Conservation (phyloP, 1,140 invertebrate genomes). For the Drosophila novamexicana region DNA sequence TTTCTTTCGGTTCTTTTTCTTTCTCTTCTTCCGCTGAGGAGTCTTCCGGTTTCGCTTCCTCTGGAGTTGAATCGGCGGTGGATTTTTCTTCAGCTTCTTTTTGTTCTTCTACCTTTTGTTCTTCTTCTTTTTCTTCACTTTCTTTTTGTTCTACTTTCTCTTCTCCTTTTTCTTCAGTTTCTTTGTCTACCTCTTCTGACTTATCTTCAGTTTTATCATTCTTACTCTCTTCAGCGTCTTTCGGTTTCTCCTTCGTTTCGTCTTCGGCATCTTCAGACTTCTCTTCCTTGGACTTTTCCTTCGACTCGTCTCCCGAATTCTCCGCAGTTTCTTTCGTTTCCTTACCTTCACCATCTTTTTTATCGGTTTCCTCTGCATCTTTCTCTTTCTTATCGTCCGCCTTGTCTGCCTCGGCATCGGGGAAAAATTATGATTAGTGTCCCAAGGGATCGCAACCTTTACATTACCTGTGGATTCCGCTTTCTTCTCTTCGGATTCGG, state of each 20-base stretch:
- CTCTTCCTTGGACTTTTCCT: constrained; percentile 5
- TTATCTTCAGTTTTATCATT: background rate
- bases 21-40: constrained; percentile 6
- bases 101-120: background rate
- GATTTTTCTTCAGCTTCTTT: constrained; percentile 9
- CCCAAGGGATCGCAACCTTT: background rate
- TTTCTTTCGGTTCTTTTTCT: background rate
- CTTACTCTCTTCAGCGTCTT: background rate
- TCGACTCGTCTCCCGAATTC: background rate
- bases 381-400: constrained; percentile 23
- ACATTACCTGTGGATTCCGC: constrained; percentile 64
- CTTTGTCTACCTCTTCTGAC: background rate
- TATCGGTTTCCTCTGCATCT: constrained; percentile 6
- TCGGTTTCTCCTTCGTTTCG: constrained; percentile 8
- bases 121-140: background rate
- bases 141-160: background rate
- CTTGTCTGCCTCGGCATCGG: constrained; percentile 40
- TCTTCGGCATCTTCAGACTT: constrained; percentile 11
- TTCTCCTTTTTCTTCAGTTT: background rate
- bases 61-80: background rate
- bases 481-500: constrained; percentile 49
- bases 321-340: constrained; percentile 15
- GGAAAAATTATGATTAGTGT: constrained; percentile 37
- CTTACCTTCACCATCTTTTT: constrained; percentile 16
- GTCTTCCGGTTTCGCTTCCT: background rate